Base-by-base conservation (phyloP, 2,113 vertebrate genomes). In the Pelecanus crispus region DNA sequence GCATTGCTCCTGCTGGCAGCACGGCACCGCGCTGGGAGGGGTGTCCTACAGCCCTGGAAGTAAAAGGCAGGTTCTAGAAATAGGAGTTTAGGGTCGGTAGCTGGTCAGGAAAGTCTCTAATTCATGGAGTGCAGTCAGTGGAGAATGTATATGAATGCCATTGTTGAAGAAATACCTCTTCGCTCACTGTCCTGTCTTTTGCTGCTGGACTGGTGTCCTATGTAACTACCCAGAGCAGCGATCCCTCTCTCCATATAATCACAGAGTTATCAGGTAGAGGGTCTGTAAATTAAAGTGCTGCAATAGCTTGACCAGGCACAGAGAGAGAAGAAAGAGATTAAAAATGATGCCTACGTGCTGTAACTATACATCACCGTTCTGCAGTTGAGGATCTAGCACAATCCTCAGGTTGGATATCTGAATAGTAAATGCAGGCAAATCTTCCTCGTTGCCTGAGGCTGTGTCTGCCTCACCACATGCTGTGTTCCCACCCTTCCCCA, bases 351-450 rank as follows among this genome's bases (percentile, higher is more conserved):
- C 11, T 83, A 16, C 1, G 0, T 70, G 53, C 42, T 77, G 45
- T 50, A 75, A 49, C 19, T 25, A 13, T 4, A 61, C 17, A 34
- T 61, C 16, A 10, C 22, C 1, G 2, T n/a, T 85, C 52, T 58
- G 45, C 50, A 78, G 50, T 3, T 38, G 84, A 63, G 47, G n/a
- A 68, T 63, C 47, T 53, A 52, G 65, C 73, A 52, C 36, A 38
- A 6, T 67, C 31, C 73, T 25, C 40, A 52, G 49, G 28, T 3
- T 63, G 49, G 36, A 4, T 74, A 73, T 68, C 78, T 80, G 78
- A 87, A 94, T 80, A 73, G 52, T 56, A 85, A 87, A 82, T 17
- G 25, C 62, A 92, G 45, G 81, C 78, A 89, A 94, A 92, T 87
- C 50, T 55, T 74, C 78, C 61, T 63, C 67, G 78, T 84, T 75